A percentile compares a stretch with the other conserved stretches of the same genome.
Conservation (phyloP, 2,113 vertebrate species). For the Pomatostomus ruficeps region DNA sequence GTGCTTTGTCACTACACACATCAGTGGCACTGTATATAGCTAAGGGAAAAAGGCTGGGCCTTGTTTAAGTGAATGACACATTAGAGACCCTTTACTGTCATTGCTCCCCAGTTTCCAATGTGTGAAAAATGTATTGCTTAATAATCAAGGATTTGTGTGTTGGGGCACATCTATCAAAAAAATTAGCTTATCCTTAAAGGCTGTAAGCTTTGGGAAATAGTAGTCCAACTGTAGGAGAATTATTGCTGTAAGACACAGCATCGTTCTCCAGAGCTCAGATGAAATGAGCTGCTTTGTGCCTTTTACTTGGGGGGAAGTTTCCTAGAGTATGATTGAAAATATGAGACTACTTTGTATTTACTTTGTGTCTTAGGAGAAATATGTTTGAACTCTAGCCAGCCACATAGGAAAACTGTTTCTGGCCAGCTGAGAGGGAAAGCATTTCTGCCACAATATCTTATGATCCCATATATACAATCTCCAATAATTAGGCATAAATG, state of each 20-base stretch:
- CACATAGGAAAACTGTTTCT: not conserved
- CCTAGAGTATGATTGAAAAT: not conserved
- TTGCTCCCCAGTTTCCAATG: not conserved
- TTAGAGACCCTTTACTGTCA: not conserved
- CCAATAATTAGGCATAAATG: not conserved
- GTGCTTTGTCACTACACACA: not conserved
- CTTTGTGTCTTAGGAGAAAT: not conserved
- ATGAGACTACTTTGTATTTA: not conserved
- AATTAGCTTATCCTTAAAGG: not conserved
- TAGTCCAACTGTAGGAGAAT: not conserved
- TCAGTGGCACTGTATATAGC: not conserved
- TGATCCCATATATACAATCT: not conserved
- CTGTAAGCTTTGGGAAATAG: not conserved
- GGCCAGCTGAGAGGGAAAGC: not conserved
- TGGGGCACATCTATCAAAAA: not conserved
- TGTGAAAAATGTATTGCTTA: not conserved
- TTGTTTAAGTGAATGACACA: not conserved
- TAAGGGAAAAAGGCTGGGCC: not conserved
- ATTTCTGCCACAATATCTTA: not conserved
- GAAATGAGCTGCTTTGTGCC: not conserved
- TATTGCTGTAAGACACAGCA: not conserved
- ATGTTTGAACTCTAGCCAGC: not conserved
- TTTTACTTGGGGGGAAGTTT: not conserved
- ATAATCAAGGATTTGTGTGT: not conserved
- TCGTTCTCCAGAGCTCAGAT: not conserved